Conservation (phyloP, 1,140 invertebrate species). For the Apis laboriosa region DNA sequence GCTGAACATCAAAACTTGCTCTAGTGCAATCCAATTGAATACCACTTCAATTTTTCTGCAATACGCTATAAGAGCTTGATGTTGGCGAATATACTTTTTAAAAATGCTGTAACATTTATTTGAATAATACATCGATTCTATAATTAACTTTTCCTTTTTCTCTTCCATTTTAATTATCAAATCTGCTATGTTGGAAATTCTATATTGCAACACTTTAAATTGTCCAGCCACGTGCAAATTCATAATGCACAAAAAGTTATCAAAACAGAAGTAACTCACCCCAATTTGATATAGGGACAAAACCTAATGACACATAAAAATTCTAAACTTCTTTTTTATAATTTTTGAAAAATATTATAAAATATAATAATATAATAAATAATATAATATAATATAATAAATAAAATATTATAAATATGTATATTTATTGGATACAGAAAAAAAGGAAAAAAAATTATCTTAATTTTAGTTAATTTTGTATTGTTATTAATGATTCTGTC, state of each 20-base stretch:
- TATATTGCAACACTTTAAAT: conserved; percentile 55
- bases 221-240: background rate
- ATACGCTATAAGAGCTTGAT: conserved; percentile 47
- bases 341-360: no score
- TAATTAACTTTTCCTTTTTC: no score
- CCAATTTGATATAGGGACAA: conserved; percentile 37
- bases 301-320: background rate
- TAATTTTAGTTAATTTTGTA: no score
- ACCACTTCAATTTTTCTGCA: conserved; percentile 40
- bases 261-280: conserved; percentile 58
- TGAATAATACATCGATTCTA: background rate
- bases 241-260: conserved; percentile 56
- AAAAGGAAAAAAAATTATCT: no score
- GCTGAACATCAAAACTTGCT: conserved; percentile 54
- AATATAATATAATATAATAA: no score
- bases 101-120: background rate
- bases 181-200: background rate
- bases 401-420: no score
- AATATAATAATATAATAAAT: no score
- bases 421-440: no score
- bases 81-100: conserved; percentile 37
- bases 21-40: conserved; percentile 48
- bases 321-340: no score
- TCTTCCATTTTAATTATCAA: no score
- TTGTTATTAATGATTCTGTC: no score